A percentile compares a stretch with the other conserved stretches of the same genome.
These are phyloP conservation scores for Enteromius unitaeniatus DNA, from an alignment of 2,797 vertebrate genomes.

Conservation along the genomic window DNA sequence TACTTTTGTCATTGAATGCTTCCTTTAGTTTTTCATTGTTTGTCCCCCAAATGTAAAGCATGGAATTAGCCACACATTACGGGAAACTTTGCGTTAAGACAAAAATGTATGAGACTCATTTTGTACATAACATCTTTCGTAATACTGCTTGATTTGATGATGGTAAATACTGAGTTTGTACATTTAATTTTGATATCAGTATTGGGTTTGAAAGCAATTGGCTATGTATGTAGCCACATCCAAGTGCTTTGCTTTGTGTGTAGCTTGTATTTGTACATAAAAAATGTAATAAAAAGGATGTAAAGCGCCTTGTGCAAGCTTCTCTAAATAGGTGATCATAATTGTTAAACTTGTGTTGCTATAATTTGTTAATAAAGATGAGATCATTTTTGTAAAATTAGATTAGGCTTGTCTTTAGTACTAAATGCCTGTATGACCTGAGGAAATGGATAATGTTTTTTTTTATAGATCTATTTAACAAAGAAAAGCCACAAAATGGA, in stretches of 20 bases:
- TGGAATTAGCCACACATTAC: slow-evolving; percentile 81
- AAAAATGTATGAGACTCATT: slow-evolving; percentile 73
- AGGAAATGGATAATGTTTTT: slow-evolving; percentile 88
- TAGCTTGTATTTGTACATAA: slow-evolving; percentile 98
- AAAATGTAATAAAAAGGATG: slow-evolving; percentile 90
- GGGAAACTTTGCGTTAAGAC: slow-evolving; percentile 80
- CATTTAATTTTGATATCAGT: slow-evolving; percentile 88
- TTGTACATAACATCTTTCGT: slow-evolving; percentile 83
- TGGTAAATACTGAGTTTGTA: slow-evolving; percentile 92
- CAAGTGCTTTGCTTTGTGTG: slow-evolving; percentile 95
- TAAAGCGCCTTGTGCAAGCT: slow-evolving; percentile 94
- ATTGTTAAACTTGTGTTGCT: slow-evolving; percentile 89
- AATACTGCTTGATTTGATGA: slow-evolving; percentile 86
- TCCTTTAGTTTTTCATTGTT: slow-evolving; percentile 83
- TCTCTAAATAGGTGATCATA: slow-evolving; percentile 96
- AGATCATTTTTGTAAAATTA: slow-evolving; percentile 85
- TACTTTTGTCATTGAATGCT: slow-evolving; percentile 77
- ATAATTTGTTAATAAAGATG: slow-evolving; percentile 90
- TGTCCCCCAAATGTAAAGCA: slow-evolving; percentile 79
- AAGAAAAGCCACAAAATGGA: slow-evolving; percentile 86
- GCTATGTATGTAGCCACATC: slow-evolving; percentile 94
- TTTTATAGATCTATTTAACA: slow-evolving; percentile 75
- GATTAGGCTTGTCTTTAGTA: slow-evolving; percentile 88
- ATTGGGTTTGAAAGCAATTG: slow-evolving; percentile 86
- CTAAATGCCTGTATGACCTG: slow-evolving; percentile 89